phyloP scores from a whole-genome alignment of 2,888 invertebrate species.

The Drosophila kambysellisi region DNA sequence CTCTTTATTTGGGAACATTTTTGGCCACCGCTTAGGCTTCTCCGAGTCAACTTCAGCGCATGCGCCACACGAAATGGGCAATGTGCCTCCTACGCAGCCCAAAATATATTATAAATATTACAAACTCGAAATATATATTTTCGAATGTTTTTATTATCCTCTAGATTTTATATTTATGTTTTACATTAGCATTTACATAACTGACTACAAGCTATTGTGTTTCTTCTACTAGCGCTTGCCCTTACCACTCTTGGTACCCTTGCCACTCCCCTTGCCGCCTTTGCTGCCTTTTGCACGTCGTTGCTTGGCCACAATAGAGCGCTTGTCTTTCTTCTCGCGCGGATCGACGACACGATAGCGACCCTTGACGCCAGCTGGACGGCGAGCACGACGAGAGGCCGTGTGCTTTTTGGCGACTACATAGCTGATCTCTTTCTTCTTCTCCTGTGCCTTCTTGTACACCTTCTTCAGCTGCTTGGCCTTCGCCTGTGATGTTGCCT shows the following conservation, averaged over 20 bases:
- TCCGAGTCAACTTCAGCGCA: no score
- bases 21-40: no score
- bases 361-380: slow-evolving; percentile 96
- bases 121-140: not conserved
- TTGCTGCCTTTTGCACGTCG: slow-evolving; percentile 74
- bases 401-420: slow-evolving; percentile 96
- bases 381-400: slow-evolving; percentile 90
- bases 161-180: slow-evolving; percentile 40
- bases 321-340: slow-evolving; percentile 97
- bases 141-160: slow-evolving; percentile 13
- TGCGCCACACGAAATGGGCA: not conserved
- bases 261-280: slow-evolving; percentile 45
- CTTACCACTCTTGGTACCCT: slow-evolving; percentile 50
- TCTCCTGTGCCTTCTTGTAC: slow-evolving; percentile 95
- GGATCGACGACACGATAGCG: slow-evolving; percentile 97
- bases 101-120: not conserved
- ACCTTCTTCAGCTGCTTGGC: slow-evolving; percentile 95
- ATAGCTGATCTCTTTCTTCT: slow-evolving; percentile 96
- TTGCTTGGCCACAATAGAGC: slow-evolving; percentile 86
- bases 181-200: slow-evolving; percentile 53
- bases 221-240: slow-evolving; percentile 34
- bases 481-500: slow-evolving; percentile 97
- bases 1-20: no score
- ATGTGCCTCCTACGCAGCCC: not conserved
- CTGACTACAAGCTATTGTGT: slow-evolving; percentile 20